Evolutionary conservation across 2,797 vertebrate species (phyloP).

Genomic region (Macropus fuliginosus): DNA sequence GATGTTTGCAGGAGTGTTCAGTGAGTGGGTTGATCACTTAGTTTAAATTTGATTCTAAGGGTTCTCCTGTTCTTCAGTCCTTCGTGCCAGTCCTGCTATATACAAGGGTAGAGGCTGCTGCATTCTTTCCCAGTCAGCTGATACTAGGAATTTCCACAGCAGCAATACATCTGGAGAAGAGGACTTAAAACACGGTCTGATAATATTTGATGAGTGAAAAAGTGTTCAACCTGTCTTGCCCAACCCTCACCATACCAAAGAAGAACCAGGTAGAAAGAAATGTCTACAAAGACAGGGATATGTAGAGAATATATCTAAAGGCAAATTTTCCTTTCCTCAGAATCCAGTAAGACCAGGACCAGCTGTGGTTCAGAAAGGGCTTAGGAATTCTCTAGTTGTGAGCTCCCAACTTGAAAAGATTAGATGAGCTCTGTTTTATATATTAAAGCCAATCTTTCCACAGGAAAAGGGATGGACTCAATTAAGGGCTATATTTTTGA

Average conservation of each 20-base stretch:
- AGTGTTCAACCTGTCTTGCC: background rate
- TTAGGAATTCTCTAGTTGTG: background rate
- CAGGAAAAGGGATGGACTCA: background rate
- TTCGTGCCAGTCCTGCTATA: background rate
- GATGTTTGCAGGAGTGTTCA: background rate
- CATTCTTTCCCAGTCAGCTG: background rate
- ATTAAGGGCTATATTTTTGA: slow-evolving; percentile 41
- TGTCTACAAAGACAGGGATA: background rate
- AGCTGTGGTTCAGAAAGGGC: slow-evolving; percentile 17
- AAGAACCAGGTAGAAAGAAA: background rate
- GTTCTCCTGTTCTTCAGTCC: background rate
- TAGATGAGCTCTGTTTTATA: slow-evolving; percentile 14
- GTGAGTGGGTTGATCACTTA: background rate
- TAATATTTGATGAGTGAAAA: background rate
- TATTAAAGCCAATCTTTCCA: slow-evolving; percentile 35
- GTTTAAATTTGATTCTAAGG: background rate
- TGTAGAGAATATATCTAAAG: background rate
- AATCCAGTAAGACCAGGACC: background rate
- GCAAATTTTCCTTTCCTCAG: slow-evolving; percentile 13
- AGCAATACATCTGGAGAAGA: background rate
- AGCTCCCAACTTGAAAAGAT: background rate
- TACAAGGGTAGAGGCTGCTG: background rate
- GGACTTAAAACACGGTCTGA: background rate
- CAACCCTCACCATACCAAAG: background rate
- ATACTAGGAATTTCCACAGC: background rate